Evolutionary conservation across 1,140 invertebrate species (phyloP), one percentile per base, ranked within the genome.

Genomic region (Penaeus japonicus): DNA sequence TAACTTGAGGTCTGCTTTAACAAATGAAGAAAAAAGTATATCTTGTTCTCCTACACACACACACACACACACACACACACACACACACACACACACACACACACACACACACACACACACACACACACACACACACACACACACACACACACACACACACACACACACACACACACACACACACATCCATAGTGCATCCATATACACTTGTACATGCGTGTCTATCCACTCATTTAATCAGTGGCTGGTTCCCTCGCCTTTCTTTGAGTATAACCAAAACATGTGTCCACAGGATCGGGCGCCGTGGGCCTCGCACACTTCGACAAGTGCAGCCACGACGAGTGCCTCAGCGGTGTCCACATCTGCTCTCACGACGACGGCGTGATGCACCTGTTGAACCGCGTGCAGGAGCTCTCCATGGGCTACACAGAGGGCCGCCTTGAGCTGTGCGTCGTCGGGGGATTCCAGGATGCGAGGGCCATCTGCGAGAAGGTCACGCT

Each of bases 401-500:
- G 85, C 90, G 95, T 98, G 15, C 96, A 97, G 91, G 96, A 97
- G 91, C 93, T 98, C 94, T 93, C 96, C 7, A 92, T 96, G 62
- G 96, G 96, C 59, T 97, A 96, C 93, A 95, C 96, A 15, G 96
- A 92, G 92, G 97, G 97, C 84, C 94, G 97, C 88, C 93, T 98
- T 59, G 97, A 99, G 92, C 93, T 99, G 84, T 97, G 97, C 91
- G 92, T 99, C 59, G 95, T 98, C 90, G 98, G 98, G 47, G 97
- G 97, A 47, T 98, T 97, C 93, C 95, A 95, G 57, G 97, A 98
- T 93, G 94, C 95, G 27, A 94, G 95, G 90, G 94, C 95, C 87
- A 96, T 96, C 91, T 97, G 97, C n/a, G 97, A 98, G 92, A 96
- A 97, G 92, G 94, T 98, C 47, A 97, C 98, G 91, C 96, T 96